Evolutionary conservation across 2,113 vertebrate genomes (phyloP).

Genomic region (Tychaedon coryphoeus): DNA sequence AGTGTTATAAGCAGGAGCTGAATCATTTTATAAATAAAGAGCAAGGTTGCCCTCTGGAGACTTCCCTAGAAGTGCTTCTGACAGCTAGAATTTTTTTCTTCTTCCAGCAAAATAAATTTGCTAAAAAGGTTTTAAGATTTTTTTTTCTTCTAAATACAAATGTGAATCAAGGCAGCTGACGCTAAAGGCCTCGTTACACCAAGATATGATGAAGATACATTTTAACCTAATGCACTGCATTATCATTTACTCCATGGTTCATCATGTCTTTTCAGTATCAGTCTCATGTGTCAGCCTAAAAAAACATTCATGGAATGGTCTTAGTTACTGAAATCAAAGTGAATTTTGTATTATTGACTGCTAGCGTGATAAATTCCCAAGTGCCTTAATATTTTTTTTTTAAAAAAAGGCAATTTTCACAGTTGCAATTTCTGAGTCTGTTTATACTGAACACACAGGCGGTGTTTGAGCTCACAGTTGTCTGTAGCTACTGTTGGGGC

Average conservation of each 20-base stretch:
- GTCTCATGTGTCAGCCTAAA: background rate
- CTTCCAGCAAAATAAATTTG: background rate
- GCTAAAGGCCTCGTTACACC: background rate
- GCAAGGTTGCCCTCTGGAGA: slow-evolving; percentile 61
- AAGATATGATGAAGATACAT: background rate
- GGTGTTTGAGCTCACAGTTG: background rate
- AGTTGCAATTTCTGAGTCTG: background rate
- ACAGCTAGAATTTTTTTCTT: background rate
- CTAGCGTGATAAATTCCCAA: background rate
- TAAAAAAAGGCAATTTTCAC: background rate
- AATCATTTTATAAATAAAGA: background rate
- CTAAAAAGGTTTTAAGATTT: background rate
- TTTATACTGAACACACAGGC: rapidly evolving
- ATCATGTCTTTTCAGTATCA: background rate
- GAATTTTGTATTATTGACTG: background rate
- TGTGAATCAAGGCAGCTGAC: background rate
- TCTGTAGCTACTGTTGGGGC: rapidly evolving
- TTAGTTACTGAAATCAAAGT: background rate
- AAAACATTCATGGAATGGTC: background rate
- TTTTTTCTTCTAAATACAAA: background rate
- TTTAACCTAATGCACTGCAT: background rate
- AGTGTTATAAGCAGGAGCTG: background rate
- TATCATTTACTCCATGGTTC: background rate
- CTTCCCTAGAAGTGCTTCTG: background rate
- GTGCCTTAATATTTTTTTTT: background rate